Percentiles rank a stretch among this genome's conserved stretches.
Evolutionary conservation across 2,113 vertebrate species (phyloP).

Genomic region (Bufo gargarizans): DNA sequence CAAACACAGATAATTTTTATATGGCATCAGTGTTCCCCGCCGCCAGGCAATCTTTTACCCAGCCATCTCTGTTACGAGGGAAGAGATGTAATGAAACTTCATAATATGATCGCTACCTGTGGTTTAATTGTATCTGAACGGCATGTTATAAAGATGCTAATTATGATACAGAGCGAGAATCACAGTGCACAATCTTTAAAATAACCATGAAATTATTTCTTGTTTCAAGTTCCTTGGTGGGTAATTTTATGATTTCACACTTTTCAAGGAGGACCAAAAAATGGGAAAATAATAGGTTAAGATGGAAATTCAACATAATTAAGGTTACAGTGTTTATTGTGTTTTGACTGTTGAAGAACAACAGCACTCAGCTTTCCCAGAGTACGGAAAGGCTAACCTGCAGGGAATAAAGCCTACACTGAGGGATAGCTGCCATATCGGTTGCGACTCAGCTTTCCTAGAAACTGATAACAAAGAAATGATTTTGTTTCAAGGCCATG

Average conservation of each 20-base stretch:
- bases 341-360: neutral
- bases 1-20: neutral
- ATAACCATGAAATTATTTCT: constrained; percentile 11
- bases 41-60: neutral
- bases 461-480: no score
- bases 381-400: no score
- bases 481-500: no score
- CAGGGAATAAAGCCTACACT: no score
- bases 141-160: constrained; percentile 27
- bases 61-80: neutral
- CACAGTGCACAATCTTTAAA: neutral
- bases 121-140: constrained; percentile 23
- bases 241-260: constrained; percentile 14
- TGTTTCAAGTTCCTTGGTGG: constrained; percentile 6
- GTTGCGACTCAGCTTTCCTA: no score
- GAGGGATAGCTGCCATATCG: no score
- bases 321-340: neutral
- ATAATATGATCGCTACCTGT: neutral
- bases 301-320: neutral
- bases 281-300: neutral
- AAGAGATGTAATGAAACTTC: constrained; percentile 23
- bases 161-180: constrained; percentile 1
- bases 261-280: neutral
- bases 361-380: neutral
- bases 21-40: neutral